These are phyloP conservation scores for Caenorhabditis brenneri DNA, from an alignment of 1,140 invertebrate species.

Conservation along the genomic window DNA sequence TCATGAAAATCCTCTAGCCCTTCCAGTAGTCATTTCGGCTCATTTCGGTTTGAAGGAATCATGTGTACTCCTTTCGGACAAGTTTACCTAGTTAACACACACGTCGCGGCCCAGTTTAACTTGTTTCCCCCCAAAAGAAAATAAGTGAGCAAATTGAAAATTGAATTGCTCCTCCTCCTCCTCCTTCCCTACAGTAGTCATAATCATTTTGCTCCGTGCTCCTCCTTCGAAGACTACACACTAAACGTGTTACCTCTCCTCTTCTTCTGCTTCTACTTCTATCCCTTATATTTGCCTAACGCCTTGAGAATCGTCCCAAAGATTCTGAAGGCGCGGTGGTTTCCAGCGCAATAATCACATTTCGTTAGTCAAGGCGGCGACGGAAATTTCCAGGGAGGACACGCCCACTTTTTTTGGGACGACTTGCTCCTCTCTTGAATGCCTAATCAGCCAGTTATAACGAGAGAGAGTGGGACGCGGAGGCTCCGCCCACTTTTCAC, in stretches of 20 bases:
- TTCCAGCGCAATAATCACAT: neutral
- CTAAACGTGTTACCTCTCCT: constrained; percentile 21
- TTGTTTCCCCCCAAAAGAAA: neutral
- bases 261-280: neutral
- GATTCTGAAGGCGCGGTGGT: too few species aligned
- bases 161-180: neutral
- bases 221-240: neutral
- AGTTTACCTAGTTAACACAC: neutral
- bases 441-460: constrained; percentile 24
- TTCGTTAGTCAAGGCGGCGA: neutral
- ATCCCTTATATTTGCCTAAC: constrained; percentile 2
- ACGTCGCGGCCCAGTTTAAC: neutral
- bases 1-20: neutral
- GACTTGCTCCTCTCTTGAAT: neutral
- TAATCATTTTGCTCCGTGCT: constrained; percentile 6
- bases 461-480: neutral
- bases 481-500: neutral
- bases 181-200: constrained; percentile 33
- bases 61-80: too few species aligned
- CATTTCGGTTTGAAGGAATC: too few species aligned
- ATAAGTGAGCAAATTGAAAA: neutral
- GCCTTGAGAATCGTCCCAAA: too few species aligned
- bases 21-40: neutral
- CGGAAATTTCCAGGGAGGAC: neutral
- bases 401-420: neutral